Evolutionary conservation across 2,888 invertebrate genomes (phyloP).

Genomic region (Drosophila longiperda): DNA sequence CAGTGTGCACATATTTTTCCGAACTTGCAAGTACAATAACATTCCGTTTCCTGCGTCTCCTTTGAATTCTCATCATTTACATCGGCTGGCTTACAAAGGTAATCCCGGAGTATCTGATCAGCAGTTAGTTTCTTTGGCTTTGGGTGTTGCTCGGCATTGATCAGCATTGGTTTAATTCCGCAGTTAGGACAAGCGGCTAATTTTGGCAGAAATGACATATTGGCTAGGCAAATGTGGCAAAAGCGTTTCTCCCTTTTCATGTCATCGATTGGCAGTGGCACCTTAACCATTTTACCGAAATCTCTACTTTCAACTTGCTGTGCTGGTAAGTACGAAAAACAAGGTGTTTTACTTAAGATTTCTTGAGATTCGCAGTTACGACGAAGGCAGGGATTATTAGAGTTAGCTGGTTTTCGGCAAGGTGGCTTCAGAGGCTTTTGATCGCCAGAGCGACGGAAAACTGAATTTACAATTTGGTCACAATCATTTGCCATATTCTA

Average conservation of each 20-base stretch:
- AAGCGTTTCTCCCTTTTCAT: conserved; percentile 45
- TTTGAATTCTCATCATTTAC: background rate
- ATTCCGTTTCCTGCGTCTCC: conserved; percentile 13
- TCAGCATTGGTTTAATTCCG: conserved; percentile 75
- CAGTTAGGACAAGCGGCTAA: conserved; percentile 84
- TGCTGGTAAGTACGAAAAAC: conserved; percentile 24
- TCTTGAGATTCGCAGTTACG: background rate
- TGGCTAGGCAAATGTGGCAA: conserved; percentile 79
- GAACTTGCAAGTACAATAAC: conserved; percentile 73
- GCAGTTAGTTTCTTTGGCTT: conserved; percentile 70
- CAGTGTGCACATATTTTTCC: conserved; percentile 80
- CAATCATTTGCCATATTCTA: conserved; percentile 60
- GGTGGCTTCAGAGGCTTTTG: background rate
- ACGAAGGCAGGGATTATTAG: background rate
- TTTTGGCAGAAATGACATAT: conserved; percentile 83
- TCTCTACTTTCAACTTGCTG: background rate
- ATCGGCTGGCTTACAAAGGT: conserved; percentile 40
- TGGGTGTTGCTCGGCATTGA: conserved; percentile 48
- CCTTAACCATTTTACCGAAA: background rate
- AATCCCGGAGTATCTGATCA: conserved; percentile 73
- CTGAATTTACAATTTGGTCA: conserved; percentile 25
- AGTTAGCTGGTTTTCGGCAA: background rate
- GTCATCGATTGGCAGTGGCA: conserved; percentile 10
- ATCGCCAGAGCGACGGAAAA: background rate
- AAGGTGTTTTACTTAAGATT: background rate